Evolutionary conservation across 2,113 vertebrate species (phyloP).

Genomic region (Amphiprion ocellaris): DNA sequence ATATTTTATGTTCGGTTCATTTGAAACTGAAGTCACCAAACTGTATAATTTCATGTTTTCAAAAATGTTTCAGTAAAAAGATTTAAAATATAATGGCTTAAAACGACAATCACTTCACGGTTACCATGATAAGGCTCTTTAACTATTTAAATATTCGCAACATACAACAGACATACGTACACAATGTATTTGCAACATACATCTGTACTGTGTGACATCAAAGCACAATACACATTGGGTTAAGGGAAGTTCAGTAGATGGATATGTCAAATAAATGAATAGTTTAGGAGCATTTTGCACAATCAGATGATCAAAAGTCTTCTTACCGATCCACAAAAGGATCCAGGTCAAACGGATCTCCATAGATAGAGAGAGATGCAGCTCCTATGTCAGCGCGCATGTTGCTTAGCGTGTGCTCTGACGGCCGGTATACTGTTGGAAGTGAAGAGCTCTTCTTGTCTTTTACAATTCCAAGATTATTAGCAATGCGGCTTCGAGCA

Average conservation of each 20-base stretch:
- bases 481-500: conserved; percentile 90
- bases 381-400: conserved; percentile 96
- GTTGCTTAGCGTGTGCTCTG: conserved; percentile 87
- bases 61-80: background rate
- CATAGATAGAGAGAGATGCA: conserved; percentile 94
- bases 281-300: background rate
- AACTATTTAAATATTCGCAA: too few species aligned
- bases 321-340: conserved; percentile 84
- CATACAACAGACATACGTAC: background rate
- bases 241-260: background rate
- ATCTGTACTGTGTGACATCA: background rate
- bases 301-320: background rate
- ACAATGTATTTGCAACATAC: background rate
- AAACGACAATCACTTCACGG: too few species aligned
- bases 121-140: too few species aligned
- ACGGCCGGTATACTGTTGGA: conserved; percentile 88
- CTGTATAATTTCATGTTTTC: background rate
- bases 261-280: background rate
- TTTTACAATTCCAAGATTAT: conserved; percentile 87
- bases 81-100: background rate
- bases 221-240: background rate
- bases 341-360: conserved; percentile 92
- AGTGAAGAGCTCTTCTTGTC: conserved; percentile 83
- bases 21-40: too few species aligned
- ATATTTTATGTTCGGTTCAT: too few species aligned